Conservation (phyloP, 2,113 vertebrate species). For the Megatriorchis doriae region DNA sequence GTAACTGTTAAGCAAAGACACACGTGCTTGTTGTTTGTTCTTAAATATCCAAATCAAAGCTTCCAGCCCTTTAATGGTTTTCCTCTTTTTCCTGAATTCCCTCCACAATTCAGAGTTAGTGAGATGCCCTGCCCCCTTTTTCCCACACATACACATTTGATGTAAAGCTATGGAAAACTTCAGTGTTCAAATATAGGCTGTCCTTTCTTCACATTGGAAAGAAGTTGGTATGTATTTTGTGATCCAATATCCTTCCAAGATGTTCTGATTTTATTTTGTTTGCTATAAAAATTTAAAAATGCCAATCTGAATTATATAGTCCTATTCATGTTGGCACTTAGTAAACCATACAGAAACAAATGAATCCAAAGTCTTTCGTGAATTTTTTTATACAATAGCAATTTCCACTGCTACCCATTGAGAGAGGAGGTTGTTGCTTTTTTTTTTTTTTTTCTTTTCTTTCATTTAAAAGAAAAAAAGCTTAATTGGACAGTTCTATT, state of each 20-base stretch:
- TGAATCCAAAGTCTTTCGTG: background rate
- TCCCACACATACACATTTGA: accelerated
- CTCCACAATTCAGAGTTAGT: background rate
- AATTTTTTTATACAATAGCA: background rate
- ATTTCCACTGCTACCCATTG: background rate
- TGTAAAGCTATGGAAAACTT: background rate
- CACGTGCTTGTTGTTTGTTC: background rate
- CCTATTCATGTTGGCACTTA: background rate
- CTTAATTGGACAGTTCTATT: background rate
- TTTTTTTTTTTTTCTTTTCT: background rate
- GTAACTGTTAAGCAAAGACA: background rate
- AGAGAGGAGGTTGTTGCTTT: background rate
- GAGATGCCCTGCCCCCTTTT: background rate
- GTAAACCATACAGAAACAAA: background rate
- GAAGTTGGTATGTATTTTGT: background rate
- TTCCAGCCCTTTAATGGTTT: background rate
- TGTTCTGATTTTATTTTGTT: background rate
- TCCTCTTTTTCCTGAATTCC: background rate
- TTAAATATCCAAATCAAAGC: background rate
- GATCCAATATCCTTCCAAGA: background rate
- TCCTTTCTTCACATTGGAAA: background rate
- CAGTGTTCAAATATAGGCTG: background rate
- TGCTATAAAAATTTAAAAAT: background rate
- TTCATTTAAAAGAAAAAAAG: background rate
- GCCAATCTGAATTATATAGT: background rate